Evolutionary conservation across 2,888 invertebrate species (phyloP).

Genomic region (Zaprionus bogoriensis): DNA sequence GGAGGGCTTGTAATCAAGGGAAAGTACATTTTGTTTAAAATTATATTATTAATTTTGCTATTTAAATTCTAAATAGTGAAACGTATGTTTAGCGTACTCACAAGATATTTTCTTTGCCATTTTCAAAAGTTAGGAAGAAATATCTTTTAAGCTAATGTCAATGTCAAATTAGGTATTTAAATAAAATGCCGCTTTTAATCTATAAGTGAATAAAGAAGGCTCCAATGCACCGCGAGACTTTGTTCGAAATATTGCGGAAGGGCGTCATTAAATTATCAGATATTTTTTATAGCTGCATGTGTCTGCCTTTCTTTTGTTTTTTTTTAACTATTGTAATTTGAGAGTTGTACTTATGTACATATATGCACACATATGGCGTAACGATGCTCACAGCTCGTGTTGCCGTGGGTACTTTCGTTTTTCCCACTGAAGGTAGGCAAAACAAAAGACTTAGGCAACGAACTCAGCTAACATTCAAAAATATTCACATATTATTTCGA

Average conservation of each 20-base stretch:
- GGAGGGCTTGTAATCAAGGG: no score
- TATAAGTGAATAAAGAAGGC: neutral
- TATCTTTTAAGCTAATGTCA: no score
- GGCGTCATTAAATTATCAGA: conserved; percentile 58
- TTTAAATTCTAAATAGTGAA: no score
- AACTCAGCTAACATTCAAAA: conserved; percentile 42
- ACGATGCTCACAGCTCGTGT: conserved; percentile 34
- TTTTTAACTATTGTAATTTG: conserved; percentile 47
- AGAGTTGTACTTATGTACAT: conserved; percentile 28
- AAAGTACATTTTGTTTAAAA: no score
- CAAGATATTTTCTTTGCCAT: no score
- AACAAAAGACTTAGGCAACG: conserved; percentile 52
- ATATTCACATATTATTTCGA: conserved; percentile 16
- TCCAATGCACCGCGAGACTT: conserved; percentile 62
- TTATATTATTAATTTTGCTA: no score
- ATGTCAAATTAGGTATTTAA: conserved; percentile 28
- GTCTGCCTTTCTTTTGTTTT: conserved; percentile 15
- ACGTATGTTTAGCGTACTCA: no score
- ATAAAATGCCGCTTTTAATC: neutral
- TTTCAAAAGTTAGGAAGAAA: no score
- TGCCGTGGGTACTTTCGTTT: conserved; percentile 61
- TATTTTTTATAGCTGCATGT: conserved; percentile 19
- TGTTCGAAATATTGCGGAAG: conserved; percentile 53
- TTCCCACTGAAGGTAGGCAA: conserved; percentile 32
- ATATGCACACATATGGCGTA: conserved; percentile 38